phyloP scores from a whole-genome alignment of 2,113 vertebrate genomes.

The Heterocephalus glaber region DNA sequence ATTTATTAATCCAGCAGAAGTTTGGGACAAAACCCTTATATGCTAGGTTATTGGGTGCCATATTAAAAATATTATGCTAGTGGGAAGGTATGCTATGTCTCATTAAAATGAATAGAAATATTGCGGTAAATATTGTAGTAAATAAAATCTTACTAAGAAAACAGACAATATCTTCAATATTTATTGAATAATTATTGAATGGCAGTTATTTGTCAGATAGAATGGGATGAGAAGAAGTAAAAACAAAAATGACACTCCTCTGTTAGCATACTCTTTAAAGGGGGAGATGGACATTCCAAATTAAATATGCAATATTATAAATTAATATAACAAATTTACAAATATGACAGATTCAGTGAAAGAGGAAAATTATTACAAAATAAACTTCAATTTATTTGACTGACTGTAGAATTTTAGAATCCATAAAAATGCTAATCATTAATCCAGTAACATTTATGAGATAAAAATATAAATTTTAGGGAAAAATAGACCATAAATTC shows the following conservation, averaged over 20 bases:
- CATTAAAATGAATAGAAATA: background rate
- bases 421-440: background rate
- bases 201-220: background rate
- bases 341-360: background rate
- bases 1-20: background rate
- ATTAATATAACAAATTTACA: background rate
- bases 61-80: background rate
- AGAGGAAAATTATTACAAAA: background rate
- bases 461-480: background rate
- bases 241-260: background rate
- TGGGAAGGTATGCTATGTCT: background rate
- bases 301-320: conserved; percentile 25
- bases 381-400: background rate
- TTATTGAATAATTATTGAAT: background rate
- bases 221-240: background rate
- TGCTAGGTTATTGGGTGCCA: background rate
- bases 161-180: background rate
- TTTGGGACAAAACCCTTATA: background rate
- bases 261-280: background rate
- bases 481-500: background rate
- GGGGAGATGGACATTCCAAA: background rate
- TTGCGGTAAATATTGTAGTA: too few species aligned
- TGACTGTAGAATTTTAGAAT: background rate
- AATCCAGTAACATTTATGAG: background rate
- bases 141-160: background rate